These are phyloP conservation scores for Microtus ochrogaster DNA, from an alignment of 2,113 vertebrate species.

Conservation along the genomic window DNA sequence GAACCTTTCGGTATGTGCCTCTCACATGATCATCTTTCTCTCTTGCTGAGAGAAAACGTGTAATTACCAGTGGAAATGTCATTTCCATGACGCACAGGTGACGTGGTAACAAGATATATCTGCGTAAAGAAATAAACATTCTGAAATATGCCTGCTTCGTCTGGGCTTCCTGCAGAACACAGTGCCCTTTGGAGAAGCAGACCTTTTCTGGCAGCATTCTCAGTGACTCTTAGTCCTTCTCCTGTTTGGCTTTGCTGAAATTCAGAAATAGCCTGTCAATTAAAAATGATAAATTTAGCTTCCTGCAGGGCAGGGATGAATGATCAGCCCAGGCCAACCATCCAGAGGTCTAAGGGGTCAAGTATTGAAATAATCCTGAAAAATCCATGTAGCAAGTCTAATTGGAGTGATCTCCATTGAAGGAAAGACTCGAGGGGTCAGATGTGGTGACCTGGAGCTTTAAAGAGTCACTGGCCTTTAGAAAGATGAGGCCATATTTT, in stretches of 20 bases:
- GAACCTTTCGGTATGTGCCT: background rate
- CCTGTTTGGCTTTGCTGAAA: conserved; percentile 5
- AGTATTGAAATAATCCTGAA: background rate
- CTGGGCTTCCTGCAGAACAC: conserved; percentile 17
- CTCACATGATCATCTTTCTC: background rate
- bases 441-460: fast-evolving
- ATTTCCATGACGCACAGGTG: conserved; percentile 34
- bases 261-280: conserved; percentile 65
- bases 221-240: background rate
- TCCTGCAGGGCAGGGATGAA: background rate
- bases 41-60: background rate
- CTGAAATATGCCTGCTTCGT: background rate
- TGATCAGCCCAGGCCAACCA: background rate
- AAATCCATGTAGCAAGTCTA: background rate
- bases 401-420: background rate
- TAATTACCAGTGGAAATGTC: conserved; percentile 41
- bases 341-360: background rate
- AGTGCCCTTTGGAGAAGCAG: background rate
- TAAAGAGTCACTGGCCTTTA: background rate
- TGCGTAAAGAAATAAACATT: conserved; percentile 7
- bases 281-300: conserved; percentile 68
- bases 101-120: background rate
- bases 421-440: background rate
- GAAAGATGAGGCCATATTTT: background rate
- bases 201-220: background rate